Evolutionary conservation across 2,888 invertebrate genomes (phyloP), one percentile per base, ranked within the genome.

Genomic region (Sphaerophoria rueppellii): DNA sequence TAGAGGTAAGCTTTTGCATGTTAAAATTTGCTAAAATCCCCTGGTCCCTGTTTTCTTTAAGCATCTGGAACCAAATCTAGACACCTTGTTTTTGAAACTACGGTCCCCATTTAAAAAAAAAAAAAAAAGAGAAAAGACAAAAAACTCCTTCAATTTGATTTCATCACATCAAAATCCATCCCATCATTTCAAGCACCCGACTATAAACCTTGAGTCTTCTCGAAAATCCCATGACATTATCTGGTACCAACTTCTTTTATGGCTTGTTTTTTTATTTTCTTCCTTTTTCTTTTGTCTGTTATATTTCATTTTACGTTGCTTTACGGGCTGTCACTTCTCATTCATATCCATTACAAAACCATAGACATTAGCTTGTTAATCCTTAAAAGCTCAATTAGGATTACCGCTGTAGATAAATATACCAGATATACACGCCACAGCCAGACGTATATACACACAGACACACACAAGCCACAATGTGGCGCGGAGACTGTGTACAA

Each of bases 351-450:
- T 75, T 69, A 72, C 70, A 67, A 83, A 71, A 57, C 71, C 72
- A 76, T 67, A 83, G 83, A 80, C 80, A 76, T 83, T 80, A 70
- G 67, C 80, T 72, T 80, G 80, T 76, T 83, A 83, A 83, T 83
- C 75, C 80, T 50, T 80, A 57, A 85, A 63, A 72, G 80, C 83
- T 80, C 80, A 80, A 80, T 81, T 85, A 85, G 83, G 80, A 85
- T 85, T 85, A 85, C 75, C 57, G 52, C 48, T 76, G 71, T 61
- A 46, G 46, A 46, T 65, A 65, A 35, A 50, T 63, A 63, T 48
- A 11, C 4, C 11, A 43, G 43, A 43, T 43, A 43, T 6, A 43
- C 11, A 43, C 24, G 24, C 24, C 24, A 24, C 24, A 24, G 24
- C 24, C 24, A 24, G 24, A 79, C 65, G 9, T 12, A 0, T 5